Base-by-base conservation (phyloP, 2,797 vertebrate genomes). In the Macroramphosus scolopax region DNA sequence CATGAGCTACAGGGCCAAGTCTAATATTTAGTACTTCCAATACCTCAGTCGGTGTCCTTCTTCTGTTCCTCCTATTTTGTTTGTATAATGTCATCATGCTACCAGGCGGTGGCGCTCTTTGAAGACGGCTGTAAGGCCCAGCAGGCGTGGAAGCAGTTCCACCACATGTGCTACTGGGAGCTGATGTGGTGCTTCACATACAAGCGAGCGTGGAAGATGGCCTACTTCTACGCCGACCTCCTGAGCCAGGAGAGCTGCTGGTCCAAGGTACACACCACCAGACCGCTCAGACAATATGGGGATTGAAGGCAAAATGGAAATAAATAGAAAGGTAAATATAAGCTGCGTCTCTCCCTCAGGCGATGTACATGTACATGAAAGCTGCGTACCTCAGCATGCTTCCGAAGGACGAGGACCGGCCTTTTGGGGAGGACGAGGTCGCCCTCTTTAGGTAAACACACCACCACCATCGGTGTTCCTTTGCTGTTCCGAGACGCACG, bases 161-260 rank as follows among this genome's bases (percentile, higher is more conserved):
- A 93, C 66, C 92, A 93, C 80, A 92, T 93, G 92, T 93, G 92
- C 79, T 93, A 93, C 85, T 93, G 92, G 92, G 92, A 93, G 85
- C 80, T 93, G 68, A 92, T 93, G 92, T 93, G 92, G 92, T 93
- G 92, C 70, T 92, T 89, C 70, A 91, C 90, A 32, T 93, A 87
- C 26, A 92, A 93, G 75, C 82, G 78, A 1, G 73, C 79, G 3
- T 93, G 92, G 92, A 92, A 89, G 70, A 89, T 92, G 88, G 92
- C 92, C 0, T 93, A 93, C 76, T 92, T 92, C 77, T 93, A 93
- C 8, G 92, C 91, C 0, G 92, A 93, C 81, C 88, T 93, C 5
- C 89, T 93, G 57, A 92, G 91, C 66, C 80, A 92, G 73, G 92
- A 93, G 82, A 93, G 90, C 60, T 89, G 87, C 50, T 93, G 92